Conservation (phyloP, 2,113 vertebrate species). For the Pseudopipra pipra region DNA sequence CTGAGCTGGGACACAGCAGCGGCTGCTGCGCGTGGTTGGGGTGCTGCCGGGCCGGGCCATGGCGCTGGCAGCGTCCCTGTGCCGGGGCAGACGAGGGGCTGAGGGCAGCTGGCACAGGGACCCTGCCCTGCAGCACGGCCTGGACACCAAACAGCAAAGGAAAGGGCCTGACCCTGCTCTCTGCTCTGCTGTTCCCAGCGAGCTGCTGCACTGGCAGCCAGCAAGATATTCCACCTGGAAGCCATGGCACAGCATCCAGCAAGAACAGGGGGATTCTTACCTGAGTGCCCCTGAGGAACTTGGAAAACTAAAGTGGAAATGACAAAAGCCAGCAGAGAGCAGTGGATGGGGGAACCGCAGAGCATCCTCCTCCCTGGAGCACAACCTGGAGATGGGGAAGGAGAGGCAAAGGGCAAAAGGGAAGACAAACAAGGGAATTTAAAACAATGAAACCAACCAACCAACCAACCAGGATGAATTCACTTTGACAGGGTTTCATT, state of each 20-base stretch:
- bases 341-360: background rate
- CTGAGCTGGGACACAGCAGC: rapidly evolving
- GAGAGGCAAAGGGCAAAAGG: no score
- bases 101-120: background rate
- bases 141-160: background rate
- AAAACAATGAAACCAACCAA: no score
- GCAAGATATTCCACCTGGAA: background rate
- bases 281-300: no score
- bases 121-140: background rate
- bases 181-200: no score
- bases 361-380: no score
- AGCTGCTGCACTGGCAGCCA: background rate
- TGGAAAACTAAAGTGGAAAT: no score
- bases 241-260: background rate
- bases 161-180: no score
- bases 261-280: background rate
- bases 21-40: rapidly evolving
- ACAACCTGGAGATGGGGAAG: no score
- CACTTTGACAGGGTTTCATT: background rate
- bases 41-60: background rate
- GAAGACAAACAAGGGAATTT: no score
- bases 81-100: rapidly evolving
- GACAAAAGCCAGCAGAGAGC: background rate
- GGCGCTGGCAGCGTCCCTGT: rapidly evolving
- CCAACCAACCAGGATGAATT: no score